phyloP scores from a whole-genome alignment of 2,797 vertebrate genomes.

The Enteromius anoplus region DNA sequence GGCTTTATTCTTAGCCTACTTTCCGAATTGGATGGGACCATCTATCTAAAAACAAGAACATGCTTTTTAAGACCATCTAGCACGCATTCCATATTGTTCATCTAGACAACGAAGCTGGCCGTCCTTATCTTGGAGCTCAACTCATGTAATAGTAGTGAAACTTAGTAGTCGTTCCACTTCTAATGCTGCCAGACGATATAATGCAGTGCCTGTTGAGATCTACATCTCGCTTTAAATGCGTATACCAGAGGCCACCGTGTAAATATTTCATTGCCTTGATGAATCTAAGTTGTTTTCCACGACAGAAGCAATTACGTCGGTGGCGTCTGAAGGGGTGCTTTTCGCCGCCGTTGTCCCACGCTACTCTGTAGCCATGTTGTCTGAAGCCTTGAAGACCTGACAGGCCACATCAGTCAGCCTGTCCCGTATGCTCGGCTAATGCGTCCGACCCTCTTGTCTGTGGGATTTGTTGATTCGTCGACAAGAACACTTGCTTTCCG shows the following conservation, averaged over 20 bases:
- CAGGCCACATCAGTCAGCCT: constrained; percentile 59
- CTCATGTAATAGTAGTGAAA: constrained; percentile 30
- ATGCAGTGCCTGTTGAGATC: constrained; percentile 29
- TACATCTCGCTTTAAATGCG: constrained; percentile 44
- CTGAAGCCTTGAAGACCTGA: constrained; percentile 61
- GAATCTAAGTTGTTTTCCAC: constrained; percentile 54
- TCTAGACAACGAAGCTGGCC: constrained; percentile 6
- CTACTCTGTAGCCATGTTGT: constrained; percentile 27
- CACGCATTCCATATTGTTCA: not conserved
- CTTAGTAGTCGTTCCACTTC: constrained; percentile 35
- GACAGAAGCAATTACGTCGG: constrained; percentile 49
- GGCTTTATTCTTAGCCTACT: constrained; percentile 19
- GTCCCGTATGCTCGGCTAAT: constrained; percentile 28
- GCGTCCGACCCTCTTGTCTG: constrained; percentile 35
- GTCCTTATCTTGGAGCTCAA: not conserved
- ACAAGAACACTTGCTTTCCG: constrained; percentile 52
- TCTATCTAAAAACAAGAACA: constrained; percentile 22
- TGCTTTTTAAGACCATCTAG: constrained; percentile 20
- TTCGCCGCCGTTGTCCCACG: constrained; percentile 32
- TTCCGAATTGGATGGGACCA: constrained; percentile 27
- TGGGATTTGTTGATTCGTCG: constrained; percentile 61
- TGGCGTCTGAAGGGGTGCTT: constrained; percentile 36
- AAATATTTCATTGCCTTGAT: constrained; percentile 57
- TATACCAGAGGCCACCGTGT: constrained; percentile 34
- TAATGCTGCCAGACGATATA: constrained; percentile 40